Evolutionary conservation across 92 coral and sea anemone genomes (phyloP).

Genomic region (Ricordea florida): DNA sequence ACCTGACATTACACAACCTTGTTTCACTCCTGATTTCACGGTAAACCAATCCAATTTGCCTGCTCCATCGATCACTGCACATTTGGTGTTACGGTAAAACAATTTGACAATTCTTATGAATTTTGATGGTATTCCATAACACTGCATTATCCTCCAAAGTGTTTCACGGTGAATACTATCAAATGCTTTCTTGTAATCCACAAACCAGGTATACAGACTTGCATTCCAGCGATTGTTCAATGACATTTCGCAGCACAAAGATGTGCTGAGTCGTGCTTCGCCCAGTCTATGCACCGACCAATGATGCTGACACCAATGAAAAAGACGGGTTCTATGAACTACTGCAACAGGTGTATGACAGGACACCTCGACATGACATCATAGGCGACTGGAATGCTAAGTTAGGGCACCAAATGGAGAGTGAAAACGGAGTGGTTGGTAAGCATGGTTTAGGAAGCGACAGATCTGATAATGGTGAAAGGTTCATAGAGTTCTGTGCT

Average conservation of each 20-base stretch:
- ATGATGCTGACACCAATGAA: neutral
- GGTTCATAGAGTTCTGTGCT: conserved; percentile 1
- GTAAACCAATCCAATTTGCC: neutral
- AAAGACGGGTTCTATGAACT: neutral
- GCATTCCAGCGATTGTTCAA: too few species aligned
- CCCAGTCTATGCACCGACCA: conserved; percentile 8
- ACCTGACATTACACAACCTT: neutral
- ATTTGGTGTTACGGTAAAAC: neutral
- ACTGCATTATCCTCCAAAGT: neutral
- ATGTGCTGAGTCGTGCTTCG: neutral
- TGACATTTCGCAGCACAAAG: neutral
- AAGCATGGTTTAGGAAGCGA: neutral
- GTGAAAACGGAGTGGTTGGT: too few species aligned
- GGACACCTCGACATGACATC: neutral
- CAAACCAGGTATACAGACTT: neutral
- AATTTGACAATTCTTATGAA: neutral
- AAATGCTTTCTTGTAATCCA: neutral
- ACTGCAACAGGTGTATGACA: conserved; percentile 1
- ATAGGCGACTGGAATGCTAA: neutral
- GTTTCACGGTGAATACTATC: neutral
- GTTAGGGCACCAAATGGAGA: too few species aligned
- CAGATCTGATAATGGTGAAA: conserved; percentile 1
- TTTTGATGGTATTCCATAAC: neutral
- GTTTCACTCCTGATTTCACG: too few species aligned
- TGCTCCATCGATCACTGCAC: neutral